Evolutionary conservation across 2,797 vertebrate species (phyloP), one percentile per base, ranked within the genome.

Genomic region (Crenichthys baileyi): DNA sequence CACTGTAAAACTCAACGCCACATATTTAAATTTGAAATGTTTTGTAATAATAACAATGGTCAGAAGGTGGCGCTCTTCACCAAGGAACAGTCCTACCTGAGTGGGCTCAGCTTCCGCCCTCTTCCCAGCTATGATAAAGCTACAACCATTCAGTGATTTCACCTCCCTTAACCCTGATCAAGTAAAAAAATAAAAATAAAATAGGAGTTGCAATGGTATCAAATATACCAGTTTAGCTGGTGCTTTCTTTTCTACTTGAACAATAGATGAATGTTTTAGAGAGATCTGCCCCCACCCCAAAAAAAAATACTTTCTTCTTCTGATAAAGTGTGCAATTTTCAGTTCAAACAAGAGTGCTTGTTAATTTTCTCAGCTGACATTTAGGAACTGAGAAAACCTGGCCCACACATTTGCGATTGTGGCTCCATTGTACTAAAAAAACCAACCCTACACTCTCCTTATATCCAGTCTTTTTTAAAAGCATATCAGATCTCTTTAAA

Each of bases 41-140:
- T 44, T 20, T 20, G 20, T 26, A 22, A 44, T 70, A 24, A 1
- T 16, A 20, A 24, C 9, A 51, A 0, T 39, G 71, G 79, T 48
- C 95, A 93, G 90, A 86, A 65, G 94, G 92, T 90, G 95, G 94
- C 91, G 93, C 94, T 95, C 79, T 95, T 68, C 81, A 90, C 93
- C 75, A 91, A 93, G 61, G 83, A 95, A 95, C 80, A 80, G 63
- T 3, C 8, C 75, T 68, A 51, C 48, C 20, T 22, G 0, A 56
- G 48, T 3, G 41, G 22, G 24, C 53, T 56, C 58, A 60, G 29
- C 61, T 73, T 78, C 83, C 76, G 58, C 77, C 41, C 51, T 80
- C 73, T 73, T 81, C 76, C 73, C 55, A 83, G 79, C 79, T 80
- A 88, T 85, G 88, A 92, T 88, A 72, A 76, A 90, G 86, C 81